A percentile compares a stretch with the other conserved stretches of the same genome.
Conservation (phyloP, 2,888 invertebrate species). For the Chalcis sispes region DNA sequence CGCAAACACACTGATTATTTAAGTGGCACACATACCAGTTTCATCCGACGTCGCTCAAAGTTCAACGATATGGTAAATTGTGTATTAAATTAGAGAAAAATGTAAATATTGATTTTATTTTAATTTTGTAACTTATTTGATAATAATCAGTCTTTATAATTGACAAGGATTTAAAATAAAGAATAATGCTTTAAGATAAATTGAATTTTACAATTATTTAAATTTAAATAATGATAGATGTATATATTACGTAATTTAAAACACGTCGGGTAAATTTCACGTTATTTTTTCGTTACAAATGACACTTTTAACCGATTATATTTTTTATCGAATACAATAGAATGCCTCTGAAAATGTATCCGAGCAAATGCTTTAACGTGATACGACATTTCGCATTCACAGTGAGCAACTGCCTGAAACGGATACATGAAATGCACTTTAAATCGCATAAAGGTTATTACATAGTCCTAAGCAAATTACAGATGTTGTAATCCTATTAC, state of each 20-base stretch:
- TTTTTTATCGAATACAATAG: not conserved
- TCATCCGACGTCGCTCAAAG: too few species aligned
- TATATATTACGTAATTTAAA: too few species aligned
- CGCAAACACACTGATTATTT: not conserved
- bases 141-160: too few species aligned
- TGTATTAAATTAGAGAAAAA: too few species aligned
- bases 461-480: conserved; percentile 42
- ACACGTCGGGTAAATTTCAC: not conserved
- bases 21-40: not conserved
- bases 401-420: conserved; percentile 14
- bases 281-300: not conserved
- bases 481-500: conserved; percentile 44
- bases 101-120: too few species aligned
- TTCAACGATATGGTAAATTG: too few species aligned
- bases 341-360: not conserved
- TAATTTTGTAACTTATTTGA: too few species aligned
- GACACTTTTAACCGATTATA: not conserved
- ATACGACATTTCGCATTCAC: conserved; percentile 34
- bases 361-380: not conserved
- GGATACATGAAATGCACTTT: conserved; percentile 28
- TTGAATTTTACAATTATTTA: too few species aligned
- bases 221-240: too few species aligned
- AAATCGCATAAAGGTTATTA: conserved; percentile 47
- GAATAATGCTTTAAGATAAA: too few species aligned
- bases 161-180: too few species aligned